Base-by-base conservation (phyloP, 2,797 vertebrate genomes). In the Muscicapa striata region DNA sequence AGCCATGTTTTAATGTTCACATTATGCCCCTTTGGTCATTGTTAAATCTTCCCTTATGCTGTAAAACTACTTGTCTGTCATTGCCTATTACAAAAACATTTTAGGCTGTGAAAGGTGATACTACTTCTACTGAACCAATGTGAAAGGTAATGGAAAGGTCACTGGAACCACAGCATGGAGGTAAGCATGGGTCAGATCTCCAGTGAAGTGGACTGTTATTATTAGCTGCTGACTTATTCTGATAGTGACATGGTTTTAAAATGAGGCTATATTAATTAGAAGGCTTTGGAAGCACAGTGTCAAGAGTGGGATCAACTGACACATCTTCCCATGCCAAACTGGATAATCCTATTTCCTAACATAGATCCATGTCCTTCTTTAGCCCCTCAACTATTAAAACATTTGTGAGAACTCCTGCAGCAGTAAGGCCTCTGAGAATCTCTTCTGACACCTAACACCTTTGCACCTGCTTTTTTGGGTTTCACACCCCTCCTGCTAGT, bases 401-500 rank as follows among this genome's bases (percentile, higher is more conserved):
- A 84, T 93, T 95, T 93, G 86, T 89, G 62, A 93, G 74, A 87
- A 10, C 22, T 86, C 59, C 55, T 51, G 49, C 54, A 91, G 59
- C 87, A 91, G 34, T 75, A 88, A 95, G 93, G 43, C 41, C 52
- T 93, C 46, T 4, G 8, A 75, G 55, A 92, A 87, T 84, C 54
- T 84, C 38, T 46, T 92, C 79, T 85, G 95, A 96, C 79, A 97
- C 66, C 51, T 89, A 92, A 97, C 88, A 94, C 91, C 79, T 97
- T 95, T 90, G 88, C 94, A 96, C 89, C 92, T 97, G 95, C 95
- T 95, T 80, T 95, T 96, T 78, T 26, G 73, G 66, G 62, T 95
- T 97, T 97, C 94, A 94, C 94, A 94, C 88, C 38, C 32, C 64
- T 93, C 52, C 58, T 95, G 92, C 57, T 96, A 97, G 93, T 84